A percentile compares a stretch with the other conserved stretches of the same genome.
Conservation (phyloP, 92 coral and sea anemone genomes). For the Umimayanthus chanpuru region DNA sequence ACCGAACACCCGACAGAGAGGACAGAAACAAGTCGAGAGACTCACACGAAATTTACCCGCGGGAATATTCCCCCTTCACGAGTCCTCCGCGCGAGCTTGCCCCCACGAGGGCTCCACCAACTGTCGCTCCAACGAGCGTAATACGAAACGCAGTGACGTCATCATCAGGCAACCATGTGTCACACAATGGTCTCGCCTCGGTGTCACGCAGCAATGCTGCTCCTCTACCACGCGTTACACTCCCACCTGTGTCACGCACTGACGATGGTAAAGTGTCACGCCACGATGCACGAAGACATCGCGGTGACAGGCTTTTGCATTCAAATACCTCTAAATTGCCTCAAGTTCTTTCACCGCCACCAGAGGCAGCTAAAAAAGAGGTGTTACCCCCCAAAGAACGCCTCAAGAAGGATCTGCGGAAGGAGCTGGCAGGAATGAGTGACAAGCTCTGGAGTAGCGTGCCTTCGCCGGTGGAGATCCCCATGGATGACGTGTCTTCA, state of each 20-base stretch:
- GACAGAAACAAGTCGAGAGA: slow-evolving; percentile 2
- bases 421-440: slow-evolving; percentile 11
- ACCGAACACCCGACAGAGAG: background rate
- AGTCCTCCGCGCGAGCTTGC: slow-evolving; percentile 31
- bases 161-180: background rate
- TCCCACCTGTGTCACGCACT: slow-evolving; percentile 5
- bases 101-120: slow-evolving; percentile 14
- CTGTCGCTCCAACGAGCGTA: slow-evolving; percentile 18
- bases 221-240: background rate
- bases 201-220: background rate
- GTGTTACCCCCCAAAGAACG: slow-evolving; percentile 39
- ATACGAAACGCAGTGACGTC: slow-evolving; percentile 25
- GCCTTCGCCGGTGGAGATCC: slow-evolving; percentile 23
- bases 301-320: background rate
- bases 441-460: slow-evolving; percentile 14
- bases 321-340: background rate
- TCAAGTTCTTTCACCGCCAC: slow-evolving; percentile 15
- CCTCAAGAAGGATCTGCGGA: slow-evolving; percentile 30
- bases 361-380: background rate
- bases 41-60: slow-evolving; percentile 7
- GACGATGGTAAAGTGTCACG: background rate
- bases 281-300: background rate
- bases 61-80: slow-evolving; percentile 13
- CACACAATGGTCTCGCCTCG: slow-evolving; percentile 1
- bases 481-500: slow-evolving; percentile 20